Evolutionary conservation across 2,113 vertebrate genomes (phyloP), one percentile per base, ranked within the genome.

Genomic region (Chloroceryle aenea): DNA sequence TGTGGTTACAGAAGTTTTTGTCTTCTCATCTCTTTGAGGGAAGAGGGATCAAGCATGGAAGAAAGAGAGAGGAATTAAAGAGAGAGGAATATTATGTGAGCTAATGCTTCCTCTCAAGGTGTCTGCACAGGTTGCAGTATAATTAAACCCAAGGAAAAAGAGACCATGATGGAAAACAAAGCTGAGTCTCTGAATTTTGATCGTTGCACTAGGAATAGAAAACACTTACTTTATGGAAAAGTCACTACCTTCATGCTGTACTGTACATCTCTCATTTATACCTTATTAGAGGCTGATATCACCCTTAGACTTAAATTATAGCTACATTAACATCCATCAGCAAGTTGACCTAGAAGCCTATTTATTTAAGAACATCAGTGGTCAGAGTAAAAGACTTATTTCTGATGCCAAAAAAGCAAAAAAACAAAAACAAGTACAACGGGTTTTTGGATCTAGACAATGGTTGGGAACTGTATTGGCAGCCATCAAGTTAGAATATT

Each of bases 371-470:
- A 96, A 94, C 59, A 91, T 87, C 93, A 81, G 90, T 66, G 96
- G 94, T 94, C 97, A 95, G 94, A 96, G 94, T 78, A 84, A 87
- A 83, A 96, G 91, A 74, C 89, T 83, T n/a, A 32, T 56, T 93
- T 95, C 91, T 55, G 74, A 93, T 74, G 97, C 98, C 97, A 98
- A 96, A 97, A 63, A 93, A 96, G 90, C 75, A 97, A 97, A 97
- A 97, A 97, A 89, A 89, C 81, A 98, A 97, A 97, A 96, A 85
- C 92, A 98, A 97, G 93, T 86, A 96, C 85, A 94, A 95, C 95
- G 93, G 96, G 96, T n/a, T 98, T 98, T 96, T 97, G 97, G 97
- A 98, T 82, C 79, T 91, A 74, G 93, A 95, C 94, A 96, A 97
- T 97, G 94, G 90, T 96, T 96, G 96, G 95, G 97, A 97, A 94